These are phyloP conservation scores for Drosophila affinis DNA, from an alignment of 2,888 invertebrate genomes.

Conservation along the genomic window DNA sequence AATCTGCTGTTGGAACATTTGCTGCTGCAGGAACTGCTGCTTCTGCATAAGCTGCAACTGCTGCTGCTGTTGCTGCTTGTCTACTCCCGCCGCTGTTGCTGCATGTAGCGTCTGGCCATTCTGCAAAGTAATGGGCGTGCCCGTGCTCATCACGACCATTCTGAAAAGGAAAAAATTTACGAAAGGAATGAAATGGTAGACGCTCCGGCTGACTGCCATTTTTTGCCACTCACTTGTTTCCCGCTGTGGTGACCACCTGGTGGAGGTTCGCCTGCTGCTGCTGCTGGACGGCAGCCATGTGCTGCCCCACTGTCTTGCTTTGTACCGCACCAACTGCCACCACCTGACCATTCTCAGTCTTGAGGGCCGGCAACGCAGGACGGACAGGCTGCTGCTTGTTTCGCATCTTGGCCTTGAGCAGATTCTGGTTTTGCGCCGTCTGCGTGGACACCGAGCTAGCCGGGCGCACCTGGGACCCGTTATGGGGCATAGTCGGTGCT, in stretches of 20 bases:
- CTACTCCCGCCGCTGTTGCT: constrained; percentile 74
- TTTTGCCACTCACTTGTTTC: constrained; percentile 84
- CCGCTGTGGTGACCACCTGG: constrained; percentile 84
- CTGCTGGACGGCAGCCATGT: constrained; percentile 63
- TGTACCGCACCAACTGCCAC: constrained; percentile 42
- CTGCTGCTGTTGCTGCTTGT: constrained; percentile 80
- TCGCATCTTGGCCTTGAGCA: constrained; percentile 85
- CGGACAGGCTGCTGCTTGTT: constrained; percentile 88
- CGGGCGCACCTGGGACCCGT: constrained; percentile 87
- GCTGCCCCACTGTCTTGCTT: constrained; percentile 74
- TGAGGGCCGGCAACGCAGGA: constrained; percentile 87
- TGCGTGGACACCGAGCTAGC: constrained; percentile 94
- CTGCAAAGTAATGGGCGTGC: constrained; percentile 82
- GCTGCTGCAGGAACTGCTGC: constrained; percentile 77
- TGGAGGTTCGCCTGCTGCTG: constrained; percentile 82
- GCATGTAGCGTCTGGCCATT: constrained; percentile 82
- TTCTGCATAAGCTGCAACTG: constrained; percentile 80
- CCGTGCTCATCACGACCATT: constrained; percentile 84
- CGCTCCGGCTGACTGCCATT: neutral
- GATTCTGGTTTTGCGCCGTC: constrained; percentile 85
- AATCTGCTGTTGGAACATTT: constrained; percentile 78
- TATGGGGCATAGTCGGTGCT: constrained; percentile 87
- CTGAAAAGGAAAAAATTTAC: constrained; percentile 54
- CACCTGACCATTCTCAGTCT: constrained; percentile 89
- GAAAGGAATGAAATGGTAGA: neutral